These are phyloP conservation scores for Melanocharis versteri DNA, from an alignment of 2,113 vertebrate species.

Conservation along the genomic window DNA sequence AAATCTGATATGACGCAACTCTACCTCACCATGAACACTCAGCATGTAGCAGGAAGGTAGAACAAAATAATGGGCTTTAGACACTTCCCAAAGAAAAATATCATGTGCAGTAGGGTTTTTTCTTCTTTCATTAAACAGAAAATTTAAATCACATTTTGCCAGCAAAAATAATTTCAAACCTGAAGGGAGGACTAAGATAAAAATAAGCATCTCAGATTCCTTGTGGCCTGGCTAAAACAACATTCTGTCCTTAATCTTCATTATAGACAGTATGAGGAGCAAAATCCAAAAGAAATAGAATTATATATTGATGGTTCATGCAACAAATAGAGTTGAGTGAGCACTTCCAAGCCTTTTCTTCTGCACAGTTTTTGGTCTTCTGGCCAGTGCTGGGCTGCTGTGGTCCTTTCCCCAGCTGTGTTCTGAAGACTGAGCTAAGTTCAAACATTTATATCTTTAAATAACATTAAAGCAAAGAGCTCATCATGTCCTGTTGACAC, in stretches of 20 bases:
- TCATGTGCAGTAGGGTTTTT: neutral
- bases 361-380: neutral
- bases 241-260: neutral
- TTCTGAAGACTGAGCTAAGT: neutral
- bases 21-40: neutral
- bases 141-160: neutral
- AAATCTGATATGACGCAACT: neutral
- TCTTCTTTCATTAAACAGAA: neutral
- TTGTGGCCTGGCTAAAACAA: constrained; percentile 14
- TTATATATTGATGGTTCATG: neutral
- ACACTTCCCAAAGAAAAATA: neutral
- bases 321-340: neutral
- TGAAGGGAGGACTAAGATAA: neutral
- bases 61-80: neutral
- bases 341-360: neutral
- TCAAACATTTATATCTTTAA: neutral
- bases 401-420: neutral
- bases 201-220: constrained; percentile 18
- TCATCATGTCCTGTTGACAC: neutral
- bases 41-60: neutral
- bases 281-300: neutral
- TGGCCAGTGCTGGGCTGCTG: neutral
- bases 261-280: neutral
- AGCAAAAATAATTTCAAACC: constrained; percentile 15
- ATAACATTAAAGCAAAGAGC: neutral